Evolutionary conservation across 1,140 invertebrate genomes (phyloP).

Genomic region (Aphelenchoides besseyi): DNA sequence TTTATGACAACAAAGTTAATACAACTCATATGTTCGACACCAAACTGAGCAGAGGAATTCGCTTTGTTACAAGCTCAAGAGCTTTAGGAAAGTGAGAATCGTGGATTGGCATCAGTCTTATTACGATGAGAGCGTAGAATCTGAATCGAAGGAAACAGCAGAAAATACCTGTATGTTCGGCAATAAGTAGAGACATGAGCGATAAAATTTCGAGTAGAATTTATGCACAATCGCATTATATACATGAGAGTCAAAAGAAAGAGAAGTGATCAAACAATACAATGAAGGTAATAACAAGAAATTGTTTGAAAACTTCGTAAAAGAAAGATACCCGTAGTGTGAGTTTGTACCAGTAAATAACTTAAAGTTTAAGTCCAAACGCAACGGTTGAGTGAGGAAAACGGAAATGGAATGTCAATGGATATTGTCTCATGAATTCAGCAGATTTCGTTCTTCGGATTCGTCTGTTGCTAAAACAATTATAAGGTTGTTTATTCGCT

Average conservation of each 20-base stretch:
- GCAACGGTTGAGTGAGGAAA: background rate
- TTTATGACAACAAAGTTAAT: no score
- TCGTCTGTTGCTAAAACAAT: slow-evolving; percentile 9
- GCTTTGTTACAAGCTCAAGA: no score
- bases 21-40: no score
- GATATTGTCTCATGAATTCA: slow-evolving; percentile 3
- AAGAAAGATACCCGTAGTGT: background rate
- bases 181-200: background rate
- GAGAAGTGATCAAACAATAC: background rate
- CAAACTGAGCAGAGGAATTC: no score
- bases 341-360: background rate
- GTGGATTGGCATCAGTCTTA: background rate
- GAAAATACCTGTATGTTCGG: background rate
- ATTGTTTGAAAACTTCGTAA: background rate
- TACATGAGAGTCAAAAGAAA: background rate
- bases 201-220: background rate
- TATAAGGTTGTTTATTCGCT: no score
- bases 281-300: background rate
- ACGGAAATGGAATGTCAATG: background rate
- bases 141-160: background rate
- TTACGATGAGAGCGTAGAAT: background rate
- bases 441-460: slow-evolving; percentile 11
- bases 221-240: background rate
- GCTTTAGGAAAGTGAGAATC: background rate
- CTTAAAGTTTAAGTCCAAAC: background rate